phyloP scores from a whole-genome alignment of 2,888 invertebrate species.

The Empis stercorea region DNA sequence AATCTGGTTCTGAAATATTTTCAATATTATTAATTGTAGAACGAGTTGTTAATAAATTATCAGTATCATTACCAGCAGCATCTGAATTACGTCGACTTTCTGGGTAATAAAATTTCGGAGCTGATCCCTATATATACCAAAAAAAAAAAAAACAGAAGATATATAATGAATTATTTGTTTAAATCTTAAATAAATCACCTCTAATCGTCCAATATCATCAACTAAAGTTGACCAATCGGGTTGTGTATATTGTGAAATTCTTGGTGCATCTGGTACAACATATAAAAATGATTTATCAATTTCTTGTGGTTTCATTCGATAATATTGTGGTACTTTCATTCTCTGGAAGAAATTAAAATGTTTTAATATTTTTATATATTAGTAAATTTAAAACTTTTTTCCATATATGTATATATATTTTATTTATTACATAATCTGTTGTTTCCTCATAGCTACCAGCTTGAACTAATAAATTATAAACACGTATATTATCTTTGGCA shows the following conservation, averaged over 20 bases:
- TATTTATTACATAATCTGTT: conserved; percentile 58
- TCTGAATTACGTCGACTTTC: conserved; percentile 18
- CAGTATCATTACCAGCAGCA: background rate
- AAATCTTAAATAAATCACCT: conserved; percentile 16
- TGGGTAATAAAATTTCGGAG: conserved; percentile 9
- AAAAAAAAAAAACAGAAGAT: background rate
- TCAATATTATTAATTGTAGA: conserved; percentile 22
- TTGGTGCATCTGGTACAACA: conserved; percentile 67
- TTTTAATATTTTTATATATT: no score
- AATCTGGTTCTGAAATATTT: conserved; percentile 31
- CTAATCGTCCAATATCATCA: conserved; percentile 37
- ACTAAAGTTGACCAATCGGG: conserved; percentile 38
- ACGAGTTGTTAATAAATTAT: conserved; percentile 6
- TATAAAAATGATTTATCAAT: conserved; percentile 59
- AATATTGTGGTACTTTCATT: conserved; percentile 69
- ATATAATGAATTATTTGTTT: background rate
- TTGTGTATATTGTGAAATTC: conserved; percentile 57
- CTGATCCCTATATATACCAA: background rate
- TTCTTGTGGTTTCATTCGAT: conserved; percentile 61
- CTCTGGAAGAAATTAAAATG: conserved; percentile 44
- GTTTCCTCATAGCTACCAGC: conserved; percentile 73
- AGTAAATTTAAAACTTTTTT: no score
- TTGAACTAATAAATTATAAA: conserved; percentile 63
- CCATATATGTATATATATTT: conserved; percentile 4
- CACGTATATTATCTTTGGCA: conserved; percentile 61